Evolutionary conservation across 2,888 invertebrate genomes (phyloP), one percentile per base, ranked within the genome.

Genomic region (Cheilosia grossa): DNA sequence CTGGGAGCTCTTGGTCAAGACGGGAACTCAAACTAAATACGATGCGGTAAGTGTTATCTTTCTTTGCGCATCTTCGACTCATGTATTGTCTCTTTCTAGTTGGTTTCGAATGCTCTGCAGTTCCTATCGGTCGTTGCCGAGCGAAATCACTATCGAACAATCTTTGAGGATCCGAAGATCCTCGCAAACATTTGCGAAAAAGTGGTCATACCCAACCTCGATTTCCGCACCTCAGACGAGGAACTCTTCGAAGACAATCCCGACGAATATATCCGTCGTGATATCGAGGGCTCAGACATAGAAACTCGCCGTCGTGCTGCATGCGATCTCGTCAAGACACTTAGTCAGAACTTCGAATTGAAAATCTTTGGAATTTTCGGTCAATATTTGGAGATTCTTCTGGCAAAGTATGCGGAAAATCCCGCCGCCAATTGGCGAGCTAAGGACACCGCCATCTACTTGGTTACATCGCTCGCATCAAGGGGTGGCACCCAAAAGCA

Each of bases 161-260:
- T 99, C 37, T 99, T 99, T 90, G 97, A 98, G 91, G 96, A 97
- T 91, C 95, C 97, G 0, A 94, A 94, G 61, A 97, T 97, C 3
- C 93, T 99, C 6, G 96, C 96, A 87, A 96, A 95, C 89, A 98
- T 99, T 87, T 99, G 99, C 91, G 98, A 99, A 91, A 98, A 98
- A 91, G 98, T 99, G n/a, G 97, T 99, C 89, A 98, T 99, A 89
- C 99, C 99, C 0, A 99, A 99, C 91, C 97, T 99, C 94, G 97
- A 98, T 91, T 98, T 99, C 88, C 94, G 99, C 93, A 95, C 95
- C 67, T 96, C 98, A 0, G 99, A 99, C 92, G 96, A 98, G 91
- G 99, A 99, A 91, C 91, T 98, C 54, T 99, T 99, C 92, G 98
- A 98, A 91, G 99, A 99, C 90, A 99, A 99, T 90, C 97, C 99